Base-by-base conservation (phyloP, 2,113 vertebrate species). In the Rhynchopsitta pachyrhyncha region DNA sequence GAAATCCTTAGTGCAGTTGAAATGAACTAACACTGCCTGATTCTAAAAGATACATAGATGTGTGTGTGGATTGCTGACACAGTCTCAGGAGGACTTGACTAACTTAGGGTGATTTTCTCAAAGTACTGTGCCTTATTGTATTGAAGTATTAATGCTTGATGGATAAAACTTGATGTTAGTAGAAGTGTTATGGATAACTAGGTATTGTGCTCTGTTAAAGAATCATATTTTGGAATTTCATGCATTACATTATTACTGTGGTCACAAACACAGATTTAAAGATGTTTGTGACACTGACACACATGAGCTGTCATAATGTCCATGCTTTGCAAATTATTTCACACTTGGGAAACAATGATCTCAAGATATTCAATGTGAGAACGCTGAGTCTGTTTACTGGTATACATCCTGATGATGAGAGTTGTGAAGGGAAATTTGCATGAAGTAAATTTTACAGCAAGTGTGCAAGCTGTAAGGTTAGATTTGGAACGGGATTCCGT, bases 121-220 rank as follows among this genome's bases (percentile, higher is more conserved):
- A 63, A 83, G 17, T 49, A 10, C 13, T 75, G 6, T 90, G 39
- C 17, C 28, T 69, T 53, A 31, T 46, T 66, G 13, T 68, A 13
- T 83, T 49, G 39, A 76, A 53, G 10, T 71, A 13, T 80, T 82
- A 41, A n/a, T 82, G 52, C 25, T 15, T 71, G 27, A n/a, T 63
- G 37, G 83, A 35, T 79, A 59, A 71, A 83, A 76, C 17, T 44
- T 12, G 81, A 8, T 82, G 41, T 62, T 84, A 60, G 31, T 73
- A 76, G 59, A 28, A 73, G 15, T 59, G 24, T 68, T 76, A 44
- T 14, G 42, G 13, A 16, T 83, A 76, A 37, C 24, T 68, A 88
- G 15, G 17, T 62, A 47, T 2, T 37, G 37, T 0, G 0, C 8
- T 33, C 9, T 67, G 9, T 42, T 82, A 42, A 74, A 81, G 39